Percentiles rank a stretch among this genome's conserved stretches.
Conservation (phyloP, 2,888 invertebrate species). For the Lochmaea capreae region DNA sequence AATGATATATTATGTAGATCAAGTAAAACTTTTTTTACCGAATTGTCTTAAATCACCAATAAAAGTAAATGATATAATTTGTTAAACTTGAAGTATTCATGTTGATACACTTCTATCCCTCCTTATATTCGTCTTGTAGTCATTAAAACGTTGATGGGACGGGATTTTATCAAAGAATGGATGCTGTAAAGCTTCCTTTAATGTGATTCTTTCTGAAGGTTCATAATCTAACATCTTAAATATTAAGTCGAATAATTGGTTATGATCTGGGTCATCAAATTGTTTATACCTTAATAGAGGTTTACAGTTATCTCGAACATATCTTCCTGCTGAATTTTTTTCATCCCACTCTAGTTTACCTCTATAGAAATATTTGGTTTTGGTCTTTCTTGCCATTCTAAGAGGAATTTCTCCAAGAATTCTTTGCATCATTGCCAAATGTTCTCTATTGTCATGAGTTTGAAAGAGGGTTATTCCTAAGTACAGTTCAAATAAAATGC, state of each 20-base stretch:
- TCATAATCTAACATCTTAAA: conserved; percentile 97
- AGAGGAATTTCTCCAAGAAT: conserved; percentile 97
- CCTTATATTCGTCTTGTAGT: conserved; percentile 47
- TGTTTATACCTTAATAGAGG: conserved; percentile 91
- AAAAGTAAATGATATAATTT: conserved; percentile 15
- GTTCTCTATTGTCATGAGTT: conserved; percentile 99
- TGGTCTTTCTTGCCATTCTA: conserved; percentile 89
- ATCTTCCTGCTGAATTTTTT: conserved; percentile 95
- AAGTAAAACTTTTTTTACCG: background rate
- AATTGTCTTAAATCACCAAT: conserved; percentile 16
- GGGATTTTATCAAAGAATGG: conserved; percentile 93
- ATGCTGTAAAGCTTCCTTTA: conserved; percentile 90
- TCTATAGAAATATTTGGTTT: conserved; percentile 98
- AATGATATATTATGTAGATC: too few species aligned
- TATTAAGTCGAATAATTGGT: conserved; percentile 93
- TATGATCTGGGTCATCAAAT: conserved; percentile 89
- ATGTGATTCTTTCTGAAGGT: conserved; percentile 88
- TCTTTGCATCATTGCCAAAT: conserved; percentile 99
- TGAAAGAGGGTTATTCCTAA: conserved; percentile 98
- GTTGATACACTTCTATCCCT: conserved; percentile 24
- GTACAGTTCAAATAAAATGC: conserved; percentile 99
- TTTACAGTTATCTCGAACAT: conserved; percentile 98
- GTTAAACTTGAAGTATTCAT: conserved; percentile 14
- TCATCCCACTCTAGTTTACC: conserved; percentile 99
- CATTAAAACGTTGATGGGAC: conserved; percentile 79